Evolutionary conservation across 2,113 vertebrate genomes (phyloP).

Genomic region (Tetrax tetrax): DNA sequence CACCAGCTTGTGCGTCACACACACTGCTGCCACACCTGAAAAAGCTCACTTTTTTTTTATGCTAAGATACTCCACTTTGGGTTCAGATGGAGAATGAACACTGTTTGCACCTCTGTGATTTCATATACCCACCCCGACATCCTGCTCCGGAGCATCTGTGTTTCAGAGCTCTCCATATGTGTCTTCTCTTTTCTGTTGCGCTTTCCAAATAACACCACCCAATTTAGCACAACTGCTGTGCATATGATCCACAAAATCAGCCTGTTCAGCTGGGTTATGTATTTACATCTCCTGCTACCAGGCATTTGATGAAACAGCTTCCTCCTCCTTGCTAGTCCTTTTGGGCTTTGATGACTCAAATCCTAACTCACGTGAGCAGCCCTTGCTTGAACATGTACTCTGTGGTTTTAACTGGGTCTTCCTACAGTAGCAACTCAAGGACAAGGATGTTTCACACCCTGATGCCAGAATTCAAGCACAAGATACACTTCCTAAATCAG

Average conservation of each 20-base stretch:
- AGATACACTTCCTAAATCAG: background rate
- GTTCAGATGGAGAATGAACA: background rate
- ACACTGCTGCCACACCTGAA: background rate
- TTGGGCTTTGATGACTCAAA: slow-evolving; percentile 5
- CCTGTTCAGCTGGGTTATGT: background rate
- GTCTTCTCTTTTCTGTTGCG: background rate
- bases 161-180: background rate
- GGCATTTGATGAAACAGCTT: background rate
- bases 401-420: background rate
- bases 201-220: slow-evolving; percentile 21
- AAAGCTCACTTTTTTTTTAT: background rate
- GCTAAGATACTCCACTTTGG: background rate
- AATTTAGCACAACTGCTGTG: slow-evolving; percentile 30
- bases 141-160: background rate
- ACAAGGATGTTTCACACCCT: background rate
- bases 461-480: background rate
- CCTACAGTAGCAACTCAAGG: background rate
- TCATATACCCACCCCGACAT: background rate
- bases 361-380: background rate
- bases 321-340: background rate
- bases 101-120: slow-evolving; percentile 47
- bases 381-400: background rate
- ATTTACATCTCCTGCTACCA: slow-evolving; percentile 41
- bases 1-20: background rate
- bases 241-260: background rate